These are phyloP conservation scores for Alosa sapidissima DNA, from an alignment of 2,797 vertebrate species.

Conservation along the genomic window DNA sequence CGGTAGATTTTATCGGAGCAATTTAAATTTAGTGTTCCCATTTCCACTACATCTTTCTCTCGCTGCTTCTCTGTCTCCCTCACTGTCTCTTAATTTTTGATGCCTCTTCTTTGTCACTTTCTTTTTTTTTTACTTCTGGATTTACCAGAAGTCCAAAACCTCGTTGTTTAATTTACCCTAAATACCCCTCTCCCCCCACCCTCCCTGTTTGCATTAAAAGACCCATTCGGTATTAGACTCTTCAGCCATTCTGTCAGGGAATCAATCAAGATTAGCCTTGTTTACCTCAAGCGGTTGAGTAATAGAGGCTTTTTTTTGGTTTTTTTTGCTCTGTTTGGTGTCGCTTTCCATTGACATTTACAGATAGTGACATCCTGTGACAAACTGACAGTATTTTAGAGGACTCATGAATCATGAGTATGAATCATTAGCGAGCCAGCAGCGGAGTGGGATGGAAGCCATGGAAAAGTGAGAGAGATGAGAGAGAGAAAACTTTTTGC, in stretches of 20 bases:
- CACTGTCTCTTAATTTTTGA: not conserved
- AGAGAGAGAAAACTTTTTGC: not conserved
- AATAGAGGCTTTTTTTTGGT: constrained; percentile 27
- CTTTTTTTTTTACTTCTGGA: not conserved
- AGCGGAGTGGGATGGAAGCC: not conserved
- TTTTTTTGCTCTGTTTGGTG: constrained; percentile 8
- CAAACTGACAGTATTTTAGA: constrained; percentile 26
- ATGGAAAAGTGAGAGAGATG: constrained; percentile 12
- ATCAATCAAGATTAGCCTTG: constrained; percentile 22
- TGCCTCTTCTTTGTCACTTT: not conserved
- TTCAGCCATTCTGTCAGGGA: constrained; percentile 12
- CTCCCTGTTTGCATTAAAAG: not conserved
- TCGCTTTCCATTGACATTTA: constrained; percentile 44
- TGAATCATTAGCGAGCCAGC: constrained; percentile 43
- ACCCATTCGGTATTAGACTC: not conserved
- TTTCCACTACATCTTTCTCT: not conserved
- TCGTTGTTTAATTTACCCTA: constrained; percentile 3
- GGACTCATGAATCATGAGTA: constrained; percentile 44
- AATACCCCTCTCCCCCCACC: not conserved
- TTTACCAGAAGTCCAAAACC: not conserved
- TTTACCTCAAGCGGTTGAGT: constrained; percentile 16
- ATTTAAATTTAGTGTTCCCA: constrained; percentile 30
- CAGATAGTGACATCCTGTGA: constrained; percentile 35
- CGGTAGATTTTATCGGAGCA: constrained; percentile 32
- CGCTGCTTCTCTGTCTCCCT: not conserved